Conservation (phyloP, 2,888 invertebrate genomes). For the Xylocampa areola region DNA sequence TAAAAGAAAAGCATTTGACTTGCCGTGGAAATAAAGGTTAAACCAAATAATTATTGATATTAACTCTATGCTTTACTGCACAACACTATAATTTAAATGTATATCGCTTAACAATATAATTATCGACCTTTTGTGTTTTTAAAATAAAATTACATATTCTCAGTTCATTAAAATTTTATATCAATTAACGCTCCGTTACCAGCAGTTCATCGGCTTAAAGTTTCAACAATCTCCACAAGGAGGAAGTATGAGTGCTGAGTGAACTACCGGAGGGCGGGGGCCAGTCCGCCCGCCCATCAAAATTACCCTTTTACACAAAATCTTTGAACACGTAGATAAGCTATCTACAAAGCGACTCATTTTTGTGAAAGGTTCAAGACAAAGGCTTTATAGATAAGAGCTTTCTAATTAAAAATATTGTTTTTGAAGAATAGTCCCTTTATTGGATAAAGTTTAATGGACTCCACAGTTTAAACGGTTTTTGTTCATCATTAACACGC, state of each 20-base stretch:
- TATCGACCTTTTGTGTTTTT: too few species aligned
- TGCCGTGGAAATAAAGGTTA: too few species aligned
- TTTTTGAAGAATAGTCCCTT: conserved; percentile 15
- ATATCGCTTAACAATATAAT: too few species aligned
- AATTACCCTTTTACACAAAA: conserved; percentile 39
- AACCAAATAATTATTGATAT: too few species aligned
- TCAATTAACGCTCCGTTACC: conserved; percentile 1
- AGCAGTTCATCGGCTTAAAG: conserved; percentile 15
- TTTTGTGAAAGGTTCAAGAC: conserved; percentile 47
- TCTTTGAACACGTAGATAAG: conserved; percentile 44
- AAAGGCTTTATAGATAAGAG: conserved; percentile 45
- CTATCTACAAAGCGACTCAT: conserved; percentile 48
- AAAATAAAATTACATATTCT: too few species aligned
- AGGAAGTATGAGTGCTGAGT: not conserved
- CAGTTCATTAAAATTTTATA: too few species aligned
- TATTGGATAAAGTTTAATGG: conserved; percentile 8
- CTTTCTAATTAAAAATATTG: conserved; percentile 51
- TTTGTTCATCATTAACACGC: conserved; percentile 5
- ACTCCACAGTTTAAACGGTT: not conserved
- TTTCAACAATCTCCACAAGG: conserved; percentile 10
- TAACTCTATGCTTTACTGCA: too few species aligned
- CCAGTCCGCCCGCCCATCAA: not conserved
- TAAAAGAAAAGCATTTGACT: too few species aligned
- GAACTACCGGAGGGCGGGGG: not conserved
- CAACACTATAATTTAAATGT: too few species aligned